These are phyloP conservation scores for Orchestia grillus DNA, from an alignment of 1,140 invertebrate species.

Conservation along the genomic window DNA sequence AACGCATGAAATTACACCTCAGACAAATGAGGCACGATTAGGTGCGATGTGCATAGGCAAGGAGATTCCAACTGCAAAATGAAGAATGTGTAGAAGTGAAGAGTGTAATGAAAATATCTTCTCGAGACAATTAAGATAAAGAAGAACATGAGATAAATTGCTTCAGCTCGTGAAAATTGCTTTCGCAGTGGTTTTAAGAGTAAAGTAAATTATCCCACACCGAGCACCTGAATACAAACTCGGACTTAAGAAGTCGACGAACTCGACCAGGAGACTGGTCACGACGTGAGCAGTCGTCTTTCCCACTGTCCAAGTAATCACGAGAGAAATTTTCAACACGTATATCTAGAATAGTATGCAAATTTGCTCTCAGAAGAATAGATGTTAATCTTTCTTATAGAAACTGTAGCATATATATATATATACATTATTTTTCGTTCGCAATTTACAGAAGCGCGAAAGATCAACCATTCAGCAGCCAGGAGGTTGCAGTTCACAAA, in stretches of 20 bases:
- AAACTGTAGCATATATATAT: background rate
- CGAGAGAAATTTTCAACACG: background rate
- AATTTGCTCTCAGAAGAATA: background rate
- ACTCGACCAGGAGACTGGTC: background rate
- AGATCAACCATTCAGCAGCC: background rate
- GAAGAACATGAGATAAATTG: background rate
- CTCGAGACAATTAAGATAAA: background rate
- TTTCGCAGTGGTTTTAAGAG: background rate
- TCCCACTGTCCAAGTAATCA: background rate
- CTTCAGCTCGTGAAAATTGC: background rate
- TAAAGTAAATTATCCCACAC: background rate
- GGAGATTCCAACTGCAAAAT: background rate
- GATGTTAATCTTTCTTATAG: background rate
- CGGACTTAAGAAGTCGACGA: background rate
- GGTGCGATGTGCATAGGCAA: background rate
- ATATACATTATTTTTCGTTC: background rate
- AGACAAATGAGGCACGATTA: background rate
- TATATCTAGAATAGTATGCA: background rate
- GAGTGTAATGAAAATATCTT: too few species aligned
- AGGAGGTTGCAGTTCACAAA: background rate
- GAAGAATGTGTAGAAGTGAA: background rate
- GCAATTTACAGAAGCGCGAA: background rate
- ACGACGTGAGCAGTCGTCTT: too few species aligned
- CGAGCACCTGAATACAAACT: background rate
- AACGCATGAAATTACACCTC: background rate